These are phyloP conservation scores for Calyptomena viridis DNA, from an alignment of 2,113 vertebrate species.

Conservation along the genomic window DNA sequence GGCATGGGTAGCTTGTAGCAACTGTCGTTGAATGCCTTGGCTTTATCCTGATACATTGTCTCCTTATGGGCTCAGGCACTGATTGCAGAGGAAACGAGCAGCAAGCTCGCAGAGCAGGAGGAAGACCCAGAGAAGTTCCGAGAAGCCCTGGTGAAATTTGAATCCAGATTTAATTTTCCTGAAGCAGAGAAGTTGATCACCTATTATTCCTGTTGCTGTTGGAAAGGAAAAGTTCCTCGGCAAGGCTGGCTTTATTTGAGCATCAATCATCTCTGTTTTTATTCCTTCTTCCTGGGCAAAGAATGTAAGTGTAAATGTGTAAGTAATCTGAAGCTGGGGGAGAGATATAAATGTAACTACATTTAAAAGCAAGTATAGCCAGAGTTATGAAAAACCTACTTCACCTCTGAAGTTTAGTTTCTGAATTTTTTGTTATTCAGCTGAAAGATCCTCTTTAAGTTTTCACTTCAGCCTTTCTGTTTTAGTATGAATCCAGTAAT, in stretches of 20 bases:
- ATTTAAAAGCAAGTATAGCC: neutral
- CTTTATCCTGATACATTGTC: neutral
- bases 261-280: constrained; percentile 96
- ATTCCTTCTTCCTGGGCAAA: constrained; percentile 96
- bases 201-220: constrained; percentile 94
- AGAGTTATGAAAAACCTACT: neutral
- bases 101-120: constrained; percentile 87
- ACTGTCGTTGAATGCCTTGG: neutral
- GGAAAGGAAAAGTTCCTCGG: constrained; percentile 95
- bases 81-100: constrained; percentile 90
- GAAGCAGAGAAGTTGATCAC: constrained; percentile 91
- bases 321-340: neutral
- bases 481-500: neutral
- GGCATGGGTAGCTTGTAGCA: neutral
- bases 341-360: neutral
- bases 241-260: constrained; percentile 97
- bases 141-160: constrained; percentile 89
- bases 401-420: neutral
- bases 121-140: constrained; percentile 91
- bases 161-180: constrained; percentile 89
- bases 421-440: neutral
- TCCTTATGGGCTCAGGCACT: constrained; percentile 79
- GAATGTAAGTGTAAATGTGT: constrained; percentile 80
- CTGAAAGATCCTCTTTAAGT: neutral
- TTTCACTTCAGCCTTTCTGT: neutral